Percentiles rank a stretch among this genome's conserved stretches.
These are phyloP conservation scores for Sogatella furcifera DNA, from an alignment of 1,140 invertebrate genomes.

Conservation along the genomic window DNA sequence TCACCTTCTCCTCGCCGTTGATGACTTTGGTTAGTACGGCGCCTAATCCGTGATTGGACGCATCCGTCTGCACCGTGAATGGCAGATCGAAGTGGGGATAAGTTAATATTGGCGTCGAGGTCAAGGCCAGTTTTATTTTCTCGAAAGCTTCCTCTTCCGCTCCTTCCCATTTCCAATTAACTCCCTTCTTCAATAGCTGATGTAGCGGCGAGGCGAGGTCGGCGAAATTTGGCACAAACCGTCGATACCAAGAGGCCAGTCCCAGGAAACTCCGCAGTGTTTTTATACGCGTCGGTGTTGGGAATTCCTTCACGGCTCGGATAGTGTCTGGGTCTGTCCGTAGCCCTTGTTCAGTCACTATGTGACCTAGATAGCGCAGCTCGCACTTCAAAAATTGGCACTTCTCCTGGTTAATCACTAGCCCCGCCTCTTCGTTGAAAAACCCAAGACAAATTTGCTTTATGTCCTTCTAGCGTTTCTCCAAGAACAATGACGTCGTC, in stretches of 20 bases:
- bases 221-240: constrained; percentile 28
- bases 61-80: constrained; percentile 27
- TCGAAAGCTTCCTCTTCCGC: constrained; percentile 18
- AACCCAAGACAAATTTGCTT: constrained; percentile 27
- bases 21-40: constrained; percentile 25
- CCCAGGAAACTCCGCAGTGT: constrained; percentile 24
- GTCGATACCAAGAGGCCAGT: constrained; percentile 23
- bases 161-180: constrained; percentile 13
- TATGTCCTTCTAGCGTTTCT: constrained; percentile 29
- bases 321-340: constrained; percentile 15
- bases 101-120: constrained; percentile 10
- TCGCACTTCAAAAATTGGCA: constrained; percentile 19
- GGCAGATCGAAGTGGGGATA: constrained; percentile 23
- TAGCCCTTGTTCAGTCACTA: background rate
- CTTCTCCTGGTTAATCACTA: background rate
- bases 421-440: background rate
- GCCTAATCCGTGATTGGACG: constrained; percentile 24
- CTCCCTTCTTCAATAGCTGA: constrained; percentile 22
- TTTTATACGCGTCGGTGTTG: constrained; percentile 18
- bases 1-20: constrained; percentile 21
- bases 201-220: constrained; percentile 25
- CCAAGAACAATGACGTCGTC: constrained; percentile 35
- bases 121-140: constrained; percentile 21
- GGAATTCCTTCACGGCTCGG: constrained; percentile 26
- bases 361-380: constrained; percentile 14